phyloP scores from a whole-genome alignment of 1,140 invertebrate species.

The Meloidogyne exigua region DNA sequence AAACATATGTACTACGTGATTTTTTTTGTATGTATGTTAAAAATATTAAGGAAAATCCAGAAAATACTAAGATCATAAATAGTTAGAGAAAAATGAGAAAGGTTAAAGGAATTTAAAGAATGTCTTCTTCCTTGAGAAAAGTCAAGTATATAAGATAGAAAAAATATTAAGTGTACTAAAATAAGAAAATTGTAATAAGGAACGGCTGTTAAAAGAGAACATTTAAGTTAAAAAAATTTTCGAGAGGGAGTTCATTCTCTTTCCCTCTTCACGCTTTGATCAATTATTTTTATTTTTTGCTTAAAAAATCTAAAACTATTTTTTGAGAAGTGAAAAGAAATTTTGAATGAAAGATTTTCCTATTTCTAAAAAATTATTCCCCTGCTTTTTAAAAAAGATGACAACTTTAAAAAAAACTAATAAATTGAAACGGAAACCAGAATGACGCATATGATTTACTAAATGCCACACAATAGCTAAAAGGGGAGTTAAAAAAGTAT shows the following conservation, averaged over 20 bases:
- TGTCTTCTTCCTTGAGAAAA: neutral
- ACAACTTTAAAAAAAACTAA: neutral
- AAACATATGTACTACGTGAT: neutral
- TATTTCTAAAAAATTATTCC: neutral
- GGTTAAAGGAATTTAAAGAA: too few relatives aligned
- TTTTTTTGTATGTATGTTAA: too few relatives aligned
- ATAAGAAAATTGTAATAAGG: neutral
- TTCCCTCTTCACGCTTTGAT: too few relatives aligned
- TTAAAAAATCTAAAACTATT: neutral
- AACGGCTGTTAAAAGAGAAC: neutral
- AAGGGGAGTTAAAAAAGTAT: too few relatives aligned
- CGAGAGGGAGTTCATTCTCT: neutral
- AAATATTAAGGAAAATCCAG: too few relatives aligned
- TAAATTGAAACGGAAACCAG: neutral
- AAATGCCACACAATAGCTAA: neutral
- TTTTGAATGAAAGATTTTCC: neutral
- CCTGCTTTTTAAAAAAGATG: neutral
- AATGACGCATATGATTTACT: neutral
- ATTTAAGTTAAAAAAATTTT: neutral
- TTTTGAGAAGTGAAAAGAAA: too few relatives aligned
- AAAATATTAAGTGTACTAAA: too few relatives aligned
- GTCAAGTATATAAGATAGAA: too few relatives aligned
- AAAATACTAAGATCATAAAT: too few relatives aligned
- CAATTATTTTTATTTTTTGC: neutral
- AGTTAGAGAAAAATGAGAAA: too few relatives aligned